phyloP scores from a whole-genome alignment of 2,113 vertebrate genomes.

The Aptenodytes forsteri region DNA sequence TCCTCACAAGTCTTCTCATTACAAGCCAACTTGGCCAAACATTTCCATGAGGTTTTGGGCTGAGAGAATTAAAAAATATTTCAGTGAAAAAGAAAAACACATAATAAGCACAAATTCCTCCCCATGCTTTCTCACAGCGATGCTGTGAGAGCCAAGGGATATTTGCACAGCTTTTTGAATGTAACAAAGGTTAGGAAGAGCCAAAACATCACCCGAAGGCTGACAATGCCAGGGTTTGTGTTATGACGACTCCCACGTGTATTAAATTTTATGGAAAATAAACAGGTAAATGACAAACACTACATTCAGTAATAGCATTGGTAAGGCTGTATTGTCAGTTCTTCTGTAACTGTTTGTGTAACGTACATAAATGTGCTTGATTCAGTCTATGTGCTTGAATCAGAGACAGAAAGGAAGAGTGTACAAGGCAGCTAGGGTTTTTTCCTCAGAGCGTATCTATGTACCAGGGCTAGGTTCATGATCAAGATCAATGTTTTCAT shows the following conservation, averaged over 20 bases:
- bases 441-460: background rate
- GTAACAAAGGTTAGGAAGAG: background rate
- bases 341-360: background rate
- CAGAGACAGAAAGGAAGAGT: background rate
- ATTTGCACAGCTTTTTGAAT: background rate
- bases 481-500: background rate
- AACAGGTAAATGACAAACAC: background rate
- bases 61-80: background rate
- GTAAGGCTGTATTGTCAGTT: background rate
- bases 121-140: background rate
- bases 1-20: background rate
- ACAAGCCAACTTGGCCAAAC: background rate
- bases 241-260: rapidly evolving
- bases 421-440: background rate
- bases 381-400: background rate
- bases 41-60: background rate
- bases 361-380: background rate
- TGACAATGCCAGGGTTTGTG: background rate
- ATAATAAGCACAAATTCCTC: background rate
- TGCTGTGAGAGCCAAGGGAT: background rate
- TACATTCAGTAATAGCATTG: background rate
- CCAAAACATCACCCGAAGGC: background rate
- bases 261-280: background rate
- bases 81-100: background rate
- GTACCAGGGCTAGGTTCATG: background rate